Evolutionary conservation across 2,797 vertebrate species (phyloP).

Genomic region (Hyperoplus lanceolatus): DNA sequence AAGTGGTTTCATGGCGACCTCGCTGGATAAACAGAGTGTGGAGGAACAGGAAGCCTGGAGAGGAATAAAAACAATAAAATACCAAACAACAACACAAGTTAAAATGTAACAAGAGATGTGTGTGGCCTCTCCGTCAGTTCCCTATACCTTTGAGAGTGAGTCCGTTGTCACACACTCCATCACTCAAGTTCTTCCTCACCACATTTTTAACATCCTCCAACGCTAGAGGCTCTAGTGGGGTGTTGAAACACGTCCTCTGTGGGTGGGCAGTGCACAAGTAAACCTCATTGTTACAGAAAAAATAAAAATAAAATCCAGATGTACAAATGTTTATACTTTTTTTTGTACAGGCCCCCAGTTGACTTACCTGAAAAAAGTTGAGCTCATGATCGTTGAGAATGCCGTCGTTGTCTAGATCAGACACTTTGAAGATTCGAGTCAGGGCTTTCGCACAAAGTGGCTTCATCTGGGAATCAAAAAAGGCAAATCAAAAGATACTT

Average conservation of each 20-base stretch:
- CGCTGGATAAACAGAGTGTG: constrained; percentile 98
- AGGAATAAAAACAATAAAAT: background rate
- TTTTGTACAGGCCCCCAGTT: no score
- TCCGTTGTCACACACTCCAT: constrained; percentile 92
- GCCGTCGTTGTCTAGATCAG: constrained; percentile 95
- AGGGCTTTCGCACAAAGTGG: constrained; percentile 93
- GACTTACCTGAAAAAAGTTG: constrained; percentile 95
- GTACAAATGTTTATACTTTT: background rate
- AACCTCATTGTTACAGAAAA: background rate
- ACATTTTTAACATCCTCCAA: constrained; percentile 98
- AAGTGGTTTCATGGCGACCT: constrained; percentile 96
- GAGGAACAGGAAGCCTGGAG: constrained; percentile 94
- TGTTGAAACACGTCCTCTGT: constrained; percentile 96
- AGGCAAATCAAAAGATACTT: background rate
- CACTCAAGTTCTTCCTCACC: constrained; percentile 92
- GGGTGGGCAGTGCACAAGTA: constrained; percentile 9
- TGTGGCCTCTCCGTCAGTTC: background rate
- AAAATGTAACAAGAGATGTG: background rate
- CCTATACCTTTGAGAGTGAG: constrained; percentile 92
- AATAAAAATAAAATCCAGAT: background rate
- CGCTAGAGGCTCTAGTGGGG: constrained; percentile 92
- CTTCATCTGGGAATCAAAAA: constrained; percentile 88
- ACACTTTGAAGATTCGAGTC: constrained; percentile 96
- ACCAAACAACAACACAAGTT: background rate
- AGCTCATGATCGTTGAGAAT: constrained; percentile 95